Evolutionary conservation across 2,888 invertebrate genomes (phyloP).

Genomic region (Uloborus plumipes): DNA sequence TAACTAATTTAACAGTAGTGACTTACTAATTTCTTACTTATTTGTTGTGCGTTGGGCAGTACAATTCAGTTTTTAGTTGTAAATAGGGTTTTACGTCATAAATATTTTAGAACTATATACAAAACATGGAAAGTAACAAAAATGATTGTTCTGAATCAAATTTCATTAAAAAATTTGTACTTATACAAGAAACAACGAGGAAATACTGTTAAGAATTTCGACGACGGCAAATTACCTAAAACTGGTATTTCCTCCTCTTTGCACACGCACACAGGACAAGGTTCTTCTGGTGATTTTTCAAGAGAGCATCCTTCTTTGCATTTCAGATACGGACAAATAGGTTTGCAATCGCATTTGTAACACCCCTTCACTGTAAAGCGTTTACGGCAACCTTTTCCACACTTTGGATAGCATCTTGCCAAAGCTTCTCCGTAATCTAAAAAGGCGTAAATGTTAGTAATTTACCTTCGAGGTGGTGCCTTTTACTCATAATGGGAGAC

Average conservation of each 20-base stretch:
- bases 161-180: too few relatives aligned
- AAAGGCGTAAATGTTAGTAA: not conserved
- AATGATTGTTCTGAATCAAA: too few relatives aligned
- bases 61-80: too few relatives aligned
- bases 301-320: constrained; percentile 16
- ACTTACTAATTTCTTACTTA: too few relatives aligned
- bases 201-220: too few relatives aligned
- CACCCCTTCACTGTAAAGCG: not conserved
- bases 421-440: not conserved
- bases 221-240: too few relatives aligned
- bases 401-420: not conserved
- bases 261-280: constrained; percentile 27
- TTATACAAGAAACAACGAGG: too few relatives aligned
- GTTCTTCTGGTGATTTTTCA: constrained; percentile 9
- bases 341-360: constrained; percentile 39
- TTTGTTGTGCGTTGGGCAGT: too few relatives aligned
- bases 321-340: constrained; percentile 2
- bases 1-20: too few relatives aligned
- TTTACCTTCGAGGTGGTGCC: not conserved
- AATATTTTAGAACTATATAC: too few relatives aligned
- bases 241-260: not conserved
- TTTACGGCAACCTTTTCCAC: not conserved
- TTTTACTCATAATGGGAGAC: not conserved
- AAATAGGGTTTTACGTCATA: too few relatives aligned
- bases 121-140: too few relatives aligned